These are phyloP conservation scores for Gryon sp. DNA, from an alignment of 1,140 invertebrate genomes.

Conservation along the genomic window DNA sequence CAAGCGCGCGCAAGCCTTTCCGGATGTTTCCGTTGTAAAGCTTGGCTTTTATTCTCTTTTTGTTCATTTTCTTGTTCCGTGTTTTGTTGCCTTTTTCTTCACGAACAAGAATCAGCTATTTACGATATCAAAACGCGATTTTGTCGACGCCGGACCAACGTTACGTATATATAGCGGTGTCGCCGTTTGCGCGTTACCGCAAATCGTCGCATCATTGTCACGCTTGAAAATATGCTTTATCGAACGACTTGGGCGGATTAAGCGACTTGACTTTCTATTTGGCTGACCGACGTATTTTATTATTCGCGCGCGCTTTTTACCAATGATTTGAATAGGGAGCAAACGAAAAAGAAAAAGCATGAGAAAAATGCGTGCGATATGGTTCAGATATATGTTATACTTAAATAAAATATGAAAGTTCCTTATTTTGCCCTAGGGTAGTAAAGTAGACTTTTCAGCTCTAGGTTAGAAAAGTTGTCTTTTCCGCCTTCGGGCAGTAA, in stretches of 20 bases:
- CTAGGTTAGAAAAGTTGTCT: too few species aligned
- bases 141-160: slow-evolving; percentile 3
- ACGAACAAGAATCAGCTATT: slow-evolving; percentile 4
- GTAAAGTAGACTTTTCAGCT: too few species aligned
- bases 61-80: too few species aligned
- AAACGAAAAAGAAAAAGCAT: too few species aligned
- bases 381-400: too few species aligned
- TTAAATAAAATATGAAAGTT: too few species aligned
- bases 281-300: neutral
- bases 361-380: too few species aligned
- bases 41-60: neutral
- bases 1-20: slow-evolving; percentile 24
- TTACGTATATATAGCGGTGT: too few species aligned
- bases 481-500: too few species aligned
- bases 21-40: too few species aligned
- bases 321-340: too few species aligned
- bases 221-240: slow-evolving; percentile 26
- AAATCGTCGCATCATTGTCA: slow-evolving; percentile 14
- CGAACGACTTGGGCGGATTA: slow-evolving; percentile 8
- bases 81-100: slow-evolving; percentile 1
- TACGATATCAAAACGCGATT: slow-evolving; percentile 20
- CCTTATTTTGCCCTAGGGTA: too few species aligned
- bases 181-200: neutral
- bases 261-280: slow-evolving; percentile 19
- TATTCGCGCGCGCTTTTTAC: neutral